phyloP scores from a whole-genome alignment of 2,113 vertebrate species.

The Danio rerio region DNA sequence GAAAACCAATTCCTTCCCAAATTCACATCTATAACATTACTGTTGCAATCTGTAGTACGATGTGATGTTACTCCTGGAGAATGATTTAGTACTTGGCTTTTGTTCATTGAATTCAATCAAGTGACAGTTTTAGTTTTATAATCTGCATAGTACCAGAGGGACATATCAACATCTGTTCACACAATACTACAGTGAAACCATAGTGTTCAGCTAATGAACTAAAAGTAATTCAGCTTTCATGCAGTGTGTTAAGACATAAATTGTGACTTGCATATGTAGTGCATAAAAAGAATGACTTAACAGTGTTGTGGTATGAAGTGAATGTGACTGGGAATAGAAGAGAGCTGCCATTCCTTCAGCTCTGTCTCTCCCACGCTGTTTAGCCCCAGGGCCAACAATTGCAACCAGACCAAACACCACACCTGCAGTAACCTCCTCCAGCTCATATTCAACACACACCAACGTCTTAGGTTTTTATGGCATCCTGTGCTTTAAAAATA shows the following conservation, averaged over 20 bases:
- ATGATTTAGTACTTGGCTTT: background rate
- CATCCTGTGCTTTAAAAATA: too few species aligned
- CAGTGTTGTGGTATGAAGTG: constrained; percentile 9
- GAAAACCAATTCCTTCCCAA: background rate
- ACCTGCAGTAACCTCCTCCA: constrained; percentile 31
- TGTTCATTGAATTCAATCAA: background rate
- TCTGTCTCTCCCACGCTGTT: background rate
- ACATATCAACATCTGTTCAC: background rate
- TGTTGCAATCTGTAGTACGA: background rate
- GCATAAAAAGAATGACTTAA: background rate
- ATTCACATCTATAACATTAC: background rate
- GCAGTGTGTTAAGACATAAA: background rate
- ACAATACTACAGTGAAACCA: background rate
- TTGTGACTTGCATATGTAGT: background rate
- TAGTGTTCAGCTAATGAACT: background rate
- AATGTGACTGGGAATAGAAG: background rate
- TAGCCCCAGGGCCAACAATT: background rate
- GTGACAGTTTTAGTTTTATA: background rate
- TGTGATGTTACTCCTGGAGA: background rate
- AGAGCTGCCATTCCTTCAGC: background rate
- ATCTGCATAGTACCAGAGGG: background rate
- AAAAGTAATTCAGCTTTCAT: background rate
- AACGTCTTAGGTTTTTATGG: too few species aligned
- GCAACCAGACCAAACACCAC: constrained; percentile 9
- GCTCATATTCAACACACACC: background rate